Conservation (phyloP, 2,888 invertebrate species). For the Orthosia cruda region DNA sequence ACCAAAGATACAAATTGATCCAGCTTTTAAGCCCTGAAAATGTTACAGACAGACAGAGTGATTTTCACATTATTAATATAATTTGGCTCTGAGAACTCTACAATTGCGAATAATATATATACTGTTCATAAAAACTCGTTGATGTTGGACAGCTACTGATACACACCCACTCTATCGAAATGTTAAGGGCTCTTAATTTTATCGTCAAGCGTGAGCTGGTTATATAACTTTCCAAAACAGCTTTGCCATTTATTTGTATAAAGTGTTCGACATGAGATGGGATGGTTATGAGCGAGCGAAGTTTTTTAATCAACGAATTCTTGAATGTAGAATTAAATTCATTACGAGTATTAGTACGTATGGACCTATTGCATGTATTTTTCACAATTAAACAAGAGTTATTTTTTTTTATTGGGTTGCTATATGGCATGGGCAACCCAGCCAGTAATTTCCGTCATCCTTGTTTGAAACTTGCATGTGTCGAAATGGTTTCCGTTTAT, state of each 20-base stretch:
- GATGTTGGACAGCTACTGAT: slow-evolving; percentile 15
- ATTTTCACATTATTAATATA: not conserved
- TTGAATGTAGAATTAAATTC: not conserved
- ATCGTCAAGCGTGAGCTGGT: not conserved
- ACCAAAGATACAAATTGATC: not conserved
- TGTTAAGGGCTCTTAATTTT: slow-evolving; percentile 10
- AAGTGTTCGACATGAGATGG: not conserved
- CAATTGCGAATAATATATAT: slow-evolving; percentile 9
- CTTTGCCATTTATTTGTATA: not conserved
- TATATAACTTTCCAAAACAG: not conserved
- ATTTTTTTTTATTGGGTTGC: not conserved
- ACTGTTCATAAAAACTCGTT: not conserved
- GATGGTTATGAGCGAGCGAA: slow-evolving; percentile 1
- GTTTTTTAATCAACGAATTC: slow-evolving; percentile 1
- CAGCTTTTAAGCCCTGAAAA: not conserved
- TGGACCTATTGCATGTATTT: not conserved
- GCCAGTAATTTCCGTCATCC: slow-evolving; percentile 1
- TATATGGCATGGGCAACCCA: not conserved
- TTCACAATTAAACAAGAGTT: not conserved
- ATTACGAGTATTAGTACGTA: not conserved
- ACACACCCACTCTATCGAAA: slow-evolving; percentile 8
- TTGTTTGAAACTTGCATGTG: slow-evolving; percentile 51
- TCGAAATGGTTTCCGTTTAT: slow-evolving; percentile 39
- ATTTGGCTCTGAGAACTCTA: not conserved
- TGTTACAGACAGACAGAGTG: not conserved